Percentiles rank a stretch among this genome's conserved stretches.
phyloP scores from a whole-genome alignment of 2,797 vertebrate species.

The Lepilemur ruficaudatus region DNA sequence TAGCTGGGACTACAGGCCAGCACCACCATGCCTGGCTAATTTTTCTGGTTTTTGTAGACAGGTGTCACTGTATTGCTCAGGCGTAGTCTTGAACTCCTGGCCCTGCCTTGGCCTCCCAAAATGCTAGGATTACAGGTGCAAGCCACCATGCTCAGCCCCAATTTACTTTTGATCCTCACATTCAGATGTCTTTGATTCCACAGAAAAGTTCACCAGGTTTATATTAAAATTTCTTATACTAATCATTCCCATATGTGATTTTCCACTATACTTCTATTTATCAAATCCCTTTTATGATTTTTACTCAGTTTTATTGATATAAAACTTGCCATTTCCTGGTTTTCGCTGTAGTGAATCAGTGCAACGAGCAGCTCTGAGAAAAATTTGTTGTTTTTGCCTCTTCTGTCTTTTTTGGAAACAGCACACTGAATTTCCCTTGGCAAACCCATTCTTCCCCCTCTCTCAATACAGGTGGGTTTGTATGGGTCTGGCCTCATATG shows the following conservation, averaged over 20 bases:
- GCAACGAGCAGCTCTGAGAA: neutral
- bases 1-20: no score
- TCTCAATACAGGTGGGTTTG: neutral
- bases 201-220: neutral
- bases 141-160: neutral
- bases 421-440: neutral
- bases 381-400: neutral
- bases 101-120: no score
- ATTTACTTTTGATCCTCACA: neutral
- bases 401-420: neutral
- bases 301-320: neutral
- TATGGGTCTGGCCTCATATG: neutral
- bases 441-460: neutral
- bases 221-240: neutral
- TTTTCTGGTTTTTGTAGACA: no score
- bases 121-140: no score
- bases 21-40: no score
- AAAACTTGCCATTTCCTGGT: neutral
- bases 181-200: conserved; percentile 18
- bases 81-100: no score
- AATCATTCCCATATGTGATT: neutral
- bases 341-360: neutral
- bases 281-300: conserved; percentile 9
- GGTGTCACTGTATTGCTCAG: no score
- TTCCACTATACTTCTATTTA: neutral